These are phyloP conservation scores for Orchesellides sinensis DNA, from an alignment of 2,888 invertebrate genomes.

Conservation along the genomic window DNA sequence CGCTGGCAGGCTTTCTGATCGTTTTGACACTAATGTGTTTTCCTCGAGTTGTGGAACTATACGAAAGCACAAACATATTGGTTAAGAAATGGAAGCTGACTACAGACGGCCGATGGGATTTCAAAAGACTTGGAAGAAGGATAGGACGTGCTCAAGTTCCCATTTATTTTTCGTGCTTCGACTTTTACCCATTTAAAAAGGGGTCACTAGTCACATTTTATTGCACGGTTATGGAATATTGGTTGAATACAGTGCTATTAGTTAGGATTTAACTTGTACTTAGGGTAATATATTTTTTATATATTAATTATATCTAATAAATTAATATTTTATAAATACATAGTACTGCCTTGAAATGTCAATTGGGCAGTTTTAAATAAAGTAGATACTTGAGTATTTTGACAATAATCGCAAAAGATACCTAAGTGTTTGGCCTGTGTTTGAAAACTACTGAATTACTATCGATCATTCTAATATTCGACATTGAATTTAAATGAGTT, in stretches of 20 bases:
- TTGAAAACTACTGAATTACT: no score
- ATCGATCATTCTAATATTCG: no score
- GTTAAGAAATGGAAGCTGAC: constrained; percentile 18
- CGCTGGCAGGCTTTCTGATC: not conserved
- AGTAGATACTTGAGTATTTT: no score
- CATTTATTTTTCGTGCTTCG: constrained; percentile 18
- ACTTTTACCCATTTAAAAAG: constrained; percentile 15
- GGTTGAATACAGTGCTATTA: constrained; percentile 31
- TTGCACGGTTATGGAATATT: constrained; percentile 26
- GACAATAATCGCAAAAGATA: no score
- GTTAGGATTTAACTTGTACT: not conserved
- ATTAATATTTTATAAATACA: no score
- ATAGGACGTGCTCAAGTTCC: constrained; percentile 6
- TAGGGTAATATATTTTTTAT: no score
- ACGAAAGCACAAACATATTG: not conserved
- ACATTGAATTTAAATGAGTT: no score
- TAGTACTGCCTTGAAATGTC: no score
- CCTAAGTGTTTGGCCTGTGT: no score
- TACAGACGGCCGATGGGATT: constrained; percentile 22
- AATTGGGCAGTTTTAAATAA: no score
- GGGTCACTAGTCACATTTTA: constrained; percentile 20
- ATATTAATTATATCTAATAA: no score
- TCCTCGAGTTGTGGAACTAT: constrained; percentile 20
- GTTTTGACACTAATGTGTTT: constrained; percentile 5
- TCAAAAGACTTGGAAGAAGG: constrained; percentile 21